A percentile compares a stretch with the other conserved stretches of the same genome.
Conservation (phyloP, 2,797 vertebrate species). For the Eutrigla gurnardus region DNA sequence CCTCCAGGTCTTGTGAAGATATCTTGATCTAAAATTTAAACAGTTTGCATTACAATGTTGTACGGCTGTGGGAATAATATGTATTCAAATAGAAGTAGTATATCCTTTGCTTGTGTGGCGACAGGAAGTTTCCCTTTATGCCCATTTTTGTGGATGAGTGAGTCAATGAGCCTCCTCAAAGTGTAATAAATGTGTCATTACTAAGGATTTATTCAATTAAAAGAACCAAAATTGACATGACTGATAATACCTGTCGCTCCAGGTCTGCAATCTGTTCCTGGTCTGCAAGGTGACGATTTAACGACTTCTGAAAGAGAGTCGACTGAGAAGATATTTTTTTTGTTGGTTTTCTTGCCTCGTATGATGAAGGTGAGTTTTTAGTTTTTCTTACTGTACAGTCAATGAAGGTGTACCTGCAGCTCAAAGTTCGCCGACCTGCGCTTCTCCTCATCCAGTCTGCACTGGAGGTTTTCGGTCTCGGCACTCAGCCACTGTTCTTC, state of each 20-base stretch:
- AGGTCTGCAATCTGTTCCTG: constrained; percentile 80
- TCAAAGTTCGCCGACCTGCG: constrained; percentile 78
- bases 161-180: constrained; percentile 1
- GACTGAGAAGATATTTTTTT: constrained; percentile 72
- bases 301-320: constrained; percentile 78
- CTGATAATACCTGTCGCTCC: constrained; percentile 87
- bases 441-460: constrained; percentile 81
- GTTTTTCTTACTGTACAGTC: not conserved
- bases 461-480: constrained; percentile 76
- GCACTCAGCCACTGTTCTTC: constrained; percentile 76
- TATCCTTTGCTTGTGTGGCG: not conserved
- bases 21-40: constrained; percentile 81
- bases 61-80: not conserved
- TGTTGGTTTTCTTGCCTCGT: not conserved
- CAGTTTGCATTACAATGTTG: not conserved
- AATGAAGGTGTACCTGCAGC: constrained; percentile 80
- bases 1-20: constrained; percentile 87
- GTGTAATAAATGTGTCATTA: constrained; percentile 8
- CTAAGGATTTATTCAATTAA: constrained; percentile 1
- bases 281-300: constrained; percentile 83
- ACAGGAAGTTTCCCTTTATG: not conserved
- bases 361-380: not conserved
- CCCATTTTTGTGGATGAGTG: not conserved
- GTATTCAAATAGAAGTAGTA: not conserved
- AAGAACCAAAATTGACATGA: not conserved